Evolutionary conservation across 2,888 invertebrate genomes (phyloP), one percentile per base, ranked within the genome.

Genomic region (Eupithecia subumbrata): DNA sequence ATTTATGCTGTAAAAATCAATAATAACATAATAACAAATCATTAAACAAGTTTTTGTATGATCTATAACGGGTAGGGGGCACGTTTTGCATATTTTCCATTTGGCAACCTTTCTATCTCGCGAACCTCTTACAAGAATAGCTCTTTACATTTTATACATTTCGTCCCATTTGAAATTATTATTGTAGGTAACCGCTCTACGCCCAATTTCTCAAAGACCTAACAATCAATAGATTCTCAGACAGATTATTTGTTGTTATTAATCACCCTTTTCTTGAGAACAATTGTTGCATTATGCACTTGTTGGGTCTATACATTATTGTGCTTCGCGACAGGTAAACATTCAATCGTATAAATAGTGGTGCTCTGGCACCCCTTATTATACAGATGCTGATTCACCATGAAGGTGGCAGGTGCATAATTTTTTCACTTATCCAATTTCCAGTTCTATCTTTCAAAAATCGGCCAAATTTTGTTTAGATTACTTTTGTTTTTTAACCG

Each of bases 271-370:
- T 73, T 71, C 71, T 48, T 25, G 11, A 14, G 18, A 69, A 69
- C 71, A 74, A 64, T 30, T 63, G 69, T 52, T 77, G 37, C 69
- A 72, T 72, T 72, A 34, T 70, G 25, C 64, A 64, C 48, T 48
- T 69, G 64, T 70, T 68, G 43, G 18, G 34, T 66, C 25, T 5
- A 14, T 60, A 60, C 22, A 25, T 14, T 56, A 25, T 34, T 34
- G 34, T 34, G 30, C 45, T 64, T n/a, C 11, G 8, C 34, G 64
- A 8, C 5, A 37, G 25, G 74, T 60, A 78, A 78, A 78, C 72
- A 78, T 67, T n/a, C 64, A 30, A 76, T 40, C 22, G 69, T 76
- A 76, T 78, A 78, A 77, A 74, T 69, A 34, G 45, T 7, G n/a
- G 52, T 4, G 14, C 14, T 2, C 30, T 45, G 43, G 11, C 11